These are phyloP conservation scores for Perdita meconis DNA, from an alignment of 2,888 invertebrate genomes.

Conservation along the genomic window DNA sequence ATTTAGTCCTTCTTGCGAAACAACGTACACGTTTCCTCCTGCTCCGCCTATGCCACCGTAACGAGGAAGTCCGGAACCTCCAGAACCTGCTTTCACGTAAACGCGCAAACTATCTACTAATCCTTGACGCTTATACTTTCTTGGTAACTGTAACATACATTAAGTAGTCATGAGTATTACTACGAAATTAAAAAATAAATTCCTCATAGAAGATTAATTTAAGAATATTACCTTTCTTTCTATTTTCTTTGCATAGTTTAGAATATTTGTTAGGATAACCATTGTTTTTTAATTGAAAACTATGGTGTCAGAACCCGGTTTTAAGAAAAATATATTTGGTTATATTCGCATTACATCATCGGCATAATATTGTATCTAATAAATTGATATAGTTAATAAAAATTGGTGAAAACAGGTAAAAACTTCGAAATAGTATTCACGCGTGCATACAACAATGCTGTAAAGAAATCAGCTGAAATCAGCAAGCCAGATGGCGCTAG, in stretches of 20 bases:
- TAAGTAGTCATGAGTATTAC: not conserved
- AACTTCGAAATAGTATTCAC: not conserved
- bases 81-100: conserved; percentile 92
- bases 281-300: conserved; percentile 75
- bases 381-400: too few relatives aligned
- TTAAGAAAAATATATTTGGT: not conserved
- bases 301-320: not conserved
- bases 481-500: too few relatives aligned
- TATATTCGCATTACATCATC: not conserved
- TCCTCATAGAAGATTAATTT: not conserved
- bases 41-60: conserved; percentile 96
- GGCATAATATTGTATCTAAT: not conserved
- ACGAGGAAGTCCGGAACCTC: conserved; percentile 91
- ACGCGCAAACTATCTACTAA: conserved; percentile 94
- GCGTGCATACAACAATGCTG: too few relatives aligned
- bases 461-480: too few relatives aligned
- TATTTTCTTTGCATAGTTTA: conserved; percentile 85
- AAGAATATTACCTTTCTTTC: not conserved
- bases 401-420: not conserved
- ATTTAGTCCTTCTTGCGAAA: conserved; percentile 87
- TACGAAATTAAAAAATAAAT: not conserved
- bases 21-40: conserved; percentile 93
- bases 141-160: conserved; percentile 77
- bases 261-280: conserved; percentile 85
- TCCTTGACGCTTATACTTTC: conserved; percentile 85